phyloP scores from a whole-genome alignment of 2,113 vertebrate genomes.

The Eulemur rufifrons region DNA sequence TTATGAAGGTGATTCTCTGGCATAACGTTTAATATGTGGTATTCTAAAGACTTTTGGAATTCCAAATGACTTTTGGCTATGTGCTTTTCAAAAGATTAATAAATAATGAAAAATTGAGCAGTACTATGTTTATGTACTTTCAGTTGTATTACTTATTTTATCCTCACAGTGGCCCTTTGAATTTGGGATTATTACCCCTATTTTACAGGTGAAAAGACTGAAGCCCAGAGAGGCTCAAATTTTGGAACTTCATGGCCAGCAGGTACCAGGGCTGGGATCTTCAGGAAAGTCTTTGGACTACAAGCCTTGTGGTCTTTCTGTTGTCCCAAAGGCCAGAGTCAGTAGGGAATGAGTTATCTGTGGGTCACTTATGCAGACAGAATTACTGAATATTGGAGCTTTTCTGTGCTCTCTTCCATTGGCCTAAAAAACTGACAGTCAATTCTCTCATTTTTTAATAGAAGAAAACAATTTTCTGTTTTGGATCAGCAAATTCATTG shows the following conservation, averaged over 20 bases:
- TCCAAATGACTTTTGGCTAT: neutral
- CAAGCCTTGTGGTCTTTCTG: neutral
- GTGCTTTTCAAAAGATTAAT: neutral
- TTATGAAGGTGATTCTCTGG: neutral
- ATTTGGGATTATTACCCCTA: neutral
- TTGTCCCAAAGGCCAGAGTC: neutral
- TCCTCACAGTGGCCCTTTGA: neutral
- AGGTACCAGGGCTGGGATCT: neutral
- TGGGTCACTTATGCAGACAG: neutral
- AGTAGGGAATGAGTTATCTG: neutral
- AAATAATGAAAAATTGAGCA: neutral
- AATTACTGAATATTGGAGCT: neutral
- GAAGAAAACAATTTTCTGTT: constrained; percentile 18
- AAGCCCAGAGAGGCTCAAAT: neutral
- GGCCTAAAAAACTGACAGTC: neutral
- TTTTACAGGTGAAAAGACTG: constrained; percentile 30
- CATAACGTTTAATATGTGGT: neutral
- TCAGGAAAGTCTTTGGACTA: neutral
- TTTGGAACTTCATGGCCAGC: neutral
- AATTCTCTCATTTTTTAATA: constrained; percentile 1
- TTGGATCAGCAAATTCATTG: constrained; percentile 26
- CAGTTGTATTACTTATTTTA: neutral
- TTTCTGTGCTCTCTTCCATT: constrained; percentile 17
- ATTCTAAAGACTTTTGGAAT: constrained; percentile 16
- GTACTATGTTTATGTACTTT: neutral